Conservation (phyloP, 2,888 invertebrate genomes). For the Criorhina ranunculi region DNA sequence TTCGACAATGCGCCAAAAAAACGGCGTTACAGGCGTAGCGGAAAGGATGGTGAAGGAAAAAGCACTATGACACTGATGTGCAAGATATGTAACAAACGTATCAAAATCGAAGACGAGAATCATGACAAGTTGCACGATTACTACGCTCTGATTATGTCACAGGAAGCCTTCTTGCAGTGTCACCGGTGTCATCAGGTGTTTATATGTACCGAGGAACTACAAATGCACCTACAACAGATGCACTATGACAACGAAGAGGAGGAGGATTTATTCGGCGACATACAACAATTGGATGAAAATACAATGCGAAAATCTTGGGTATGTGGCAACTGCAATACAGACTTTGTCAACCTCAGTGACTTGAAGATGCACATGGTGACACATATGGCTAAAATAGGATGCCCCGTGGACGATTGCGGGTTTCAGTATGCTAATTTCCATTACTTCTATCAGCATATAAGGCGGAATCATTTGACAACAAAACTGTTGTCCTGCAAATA, state of each 20-base stretch:
- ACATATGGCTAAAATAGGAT: constrained; percentile 57
- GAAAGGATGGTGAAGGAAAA: constrained; percentile 58
- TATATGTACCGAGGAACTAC: constrained; percentile 54
- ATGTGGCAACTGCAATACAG: constrained; percentile 54
- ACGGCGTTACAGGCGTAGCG: constrained; percentile 37
- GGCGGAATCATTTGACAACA: constrained; percentile 61
- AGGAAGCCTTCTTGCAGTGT: constrained; percentile 54
- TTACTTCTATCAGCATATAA: constrained; percentile 68
- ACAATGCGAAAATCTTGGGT: constrained; percentile 33
- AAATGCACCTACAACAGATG: constrained; percentile 46
- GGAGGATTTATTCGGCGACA: constrained; percentile 42
- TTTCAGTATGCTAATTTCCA: constrained; percentile 67
- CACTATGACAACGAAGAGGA: constrained; percentile 58
- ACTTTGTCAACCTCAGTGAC: constrained; percentile 48
- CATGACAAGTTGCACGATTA: constrained; percentile 66
- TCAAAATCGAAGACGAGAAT: constrained; percentile 62
- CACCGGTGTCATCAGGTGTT: constrained; percentile 53
- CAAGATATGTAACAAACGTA: constrained; percentile 69
- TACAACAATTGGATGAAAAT: constrained; percentile 64
- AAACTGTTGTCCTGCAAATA: constrained; percentile 60
- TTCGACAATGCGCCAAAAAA: constrained; percentile 34
- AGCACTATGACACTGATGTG: constrained; percentile 55
- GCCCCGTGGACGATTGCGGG: constrained; percentile 60
- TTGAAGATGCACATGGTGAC: constrained; percentile 73
- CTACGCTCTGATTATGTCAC: constrained; percentile 47